Conservation (phyloP, 2,113 vertebrate species). For the Syngnathus typhle region DNA sequence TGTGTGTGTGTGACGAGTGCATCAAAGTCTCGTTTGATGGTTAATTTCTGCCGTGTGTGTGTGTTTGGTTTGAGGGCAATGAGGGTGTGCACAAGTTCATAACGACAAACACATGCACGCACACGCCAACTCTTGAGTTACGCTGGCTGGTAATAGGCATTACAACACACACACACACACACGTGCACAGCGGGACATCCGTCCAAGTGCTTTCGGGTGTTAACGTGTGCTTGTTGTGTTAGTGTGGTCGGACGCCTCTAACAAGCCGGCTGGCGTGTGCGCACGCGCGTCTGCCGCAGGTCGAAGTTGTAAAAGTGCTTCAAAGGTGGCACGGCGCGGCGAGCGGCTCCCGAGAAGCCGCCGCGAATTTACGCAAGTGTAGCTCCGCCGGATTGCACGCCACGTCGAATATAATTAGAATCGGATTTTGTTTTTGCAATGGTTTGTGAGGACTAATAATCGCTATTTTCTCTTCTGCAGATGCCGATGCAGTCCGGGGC, state of each 20-base stretch:
- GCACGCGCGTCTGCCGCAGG: conserved; percentile 17
- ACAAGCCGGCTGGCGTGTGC: not conserved
- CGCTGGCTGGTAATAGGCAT: conserved; percentile 46
- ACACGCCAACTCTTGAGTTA: conserved; percentile 22
- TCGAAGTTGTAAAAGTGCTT: conserved; percentile 36
- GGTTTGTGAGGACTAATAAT: too few species aligned
- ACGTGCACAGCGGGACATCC: conserved; percentile 38
- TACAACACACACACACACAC: conserved; percentile 4
- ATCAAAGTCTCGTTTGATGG: conserved; percentile 25
- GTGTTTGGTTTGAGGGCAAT: conserved; percentile 21
- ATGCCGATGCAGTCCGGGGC: conserved; percentile 54
- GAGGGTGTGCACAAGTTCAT: conserved; percentile 38
- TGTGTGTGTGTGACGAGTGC: not conserved
- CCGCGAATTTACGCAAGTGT: not conserved
- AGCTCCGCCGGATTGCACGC: conserved; percentile 2
- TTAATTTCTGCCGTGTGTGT: not conserved
- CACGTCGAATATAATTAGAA: too few species aligned
- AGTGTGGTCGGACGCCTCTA: conserved; percentile 47
- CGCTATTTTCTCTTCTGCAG: not conserved
- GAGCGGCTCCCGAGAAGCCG: too few species aligned
- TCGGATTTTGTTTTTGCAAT: too few species aligned
- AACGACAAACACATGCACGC: conserved; percentile 40
- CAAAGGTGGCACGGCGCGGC: not conserved
- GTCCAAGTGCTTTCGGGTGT: conserved; percentile 51
- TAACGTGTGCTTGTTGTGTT: conserved; percentile 13